Evolutionary conservation across 2,888 invertebrate species (phyloP).

Genomic region (Osmoderma eremita): DNA sequence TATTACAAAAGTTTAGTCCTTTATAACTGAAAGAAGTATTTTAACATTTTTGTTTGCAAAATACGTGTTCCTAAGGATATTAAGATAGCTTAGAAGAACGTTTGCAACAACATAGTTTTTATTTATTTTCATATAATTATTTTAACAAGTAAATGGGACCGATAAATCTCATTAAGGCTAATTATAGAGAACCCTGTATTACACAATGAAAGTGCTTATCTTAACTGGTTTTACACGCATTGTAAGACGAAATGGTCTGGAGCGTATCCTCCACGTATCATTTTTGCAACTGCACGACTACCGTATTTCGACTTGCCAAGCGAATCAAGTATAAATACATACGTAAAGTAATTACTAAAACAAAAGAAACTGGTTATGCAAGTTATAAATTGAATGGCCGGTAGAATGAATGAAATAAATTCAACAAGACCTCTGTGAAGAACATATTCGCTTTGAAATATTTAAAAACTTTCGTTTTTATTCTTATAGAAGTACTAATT

Average conservation of each 20-base stretch:
- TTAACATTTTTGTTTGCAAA: too few relatives aligned
- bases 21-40: too few relatives aligned
- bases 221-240: conserved; percentile 24
- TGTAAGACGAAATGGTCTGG: not conserved
- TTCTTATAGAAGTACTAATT: too few relatives aligned
- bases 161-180: too few relatives aligned
- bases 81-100: too few relatives aligned
- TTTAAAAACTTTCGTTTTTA: too few relatives aligned
- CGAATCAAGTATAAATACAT: not conserved
- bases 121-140: too few relatives aligned
- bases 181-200: conserved; percentile 2
- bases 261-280: not conserved
- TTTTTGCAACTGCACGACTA: not conserved
- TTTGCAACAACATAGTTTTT: too few relatives aligned
- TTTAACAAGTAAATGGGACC: too few relatives aligned
- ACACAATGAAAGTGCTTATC: not conserved
- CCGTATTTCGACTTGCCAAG: not conserved
- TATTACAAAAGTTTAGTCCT: too few relatives aligned
- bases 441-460: too few relatives aligned
- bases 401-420: conserved; percentile 5
- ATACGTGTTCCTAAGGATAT: too few relatives aligned
- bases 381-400: conserved; percentile 5
- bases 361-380: conserved; percentile 10
- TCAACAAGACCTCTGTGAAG: not conserved
- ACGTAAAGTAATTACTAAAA: conserved; percentile 15